Evolutionary conservation across 1,140 invertebrate genomes (phyloP), one percentile per base, ranked within the genome.

Genomic region (Papilio polytes): DNA sequence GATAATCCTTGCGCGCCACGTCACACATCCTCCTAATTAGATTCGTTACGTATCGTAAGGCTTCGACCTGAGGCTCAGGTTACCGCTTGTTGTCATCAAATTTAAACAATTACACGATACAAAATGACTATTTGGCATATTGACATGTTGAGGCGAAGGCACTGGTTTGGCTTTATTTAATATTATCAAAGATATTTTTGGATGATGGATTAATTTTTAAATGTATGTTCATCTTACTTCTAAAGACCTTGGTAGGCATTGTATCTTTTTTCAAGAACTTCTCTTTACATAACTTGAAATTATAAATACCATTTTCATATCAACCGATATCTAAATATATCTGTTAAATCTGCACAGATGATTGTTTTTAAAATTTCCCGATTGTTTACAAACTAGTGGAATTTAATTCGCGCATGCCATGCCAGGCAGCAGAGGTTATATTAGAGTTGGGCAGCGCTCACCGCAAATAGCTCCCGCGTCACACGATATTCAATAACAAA

Each of bases 391-490:
- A 10, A 36, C 22, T 31, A 70, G 12, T 70, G 63, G 26, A 70
- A 70, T 70, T 70, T 70, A 70, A 31, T 70, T 31, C 3, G 22
- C 26, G 26, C 22, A 70, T 70, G 22, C 26, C 26, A 22, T 22
- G 36, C 1, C 20, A 26, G 22, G 10, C 59, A 26, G 22, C 22
- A 15, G 53, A 56, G 53, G 59, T 22, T 63, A 63, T 13, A 15
- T 31, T 3, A 3, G 20, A 22, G 59, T 63, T 13, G 59, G 12
- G 22, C 63, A 26, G 63, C 63, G 63, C 26, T 70, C 26, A 70
- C 63, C 63, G 13, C 63, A 70, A 70, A 70, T 70, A 70, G 63
- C 63, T 31, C 63, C 63, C 26, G 26, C 63, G 63, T 70, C 63
- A 70, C 63, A 31, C 63, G 26, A 26, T 26, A 31, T 70, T 70